phyloP scores from a whole-genome alignment of 2,797 vertebrate species.

The Parotocinclus haroldoi region DNA sequence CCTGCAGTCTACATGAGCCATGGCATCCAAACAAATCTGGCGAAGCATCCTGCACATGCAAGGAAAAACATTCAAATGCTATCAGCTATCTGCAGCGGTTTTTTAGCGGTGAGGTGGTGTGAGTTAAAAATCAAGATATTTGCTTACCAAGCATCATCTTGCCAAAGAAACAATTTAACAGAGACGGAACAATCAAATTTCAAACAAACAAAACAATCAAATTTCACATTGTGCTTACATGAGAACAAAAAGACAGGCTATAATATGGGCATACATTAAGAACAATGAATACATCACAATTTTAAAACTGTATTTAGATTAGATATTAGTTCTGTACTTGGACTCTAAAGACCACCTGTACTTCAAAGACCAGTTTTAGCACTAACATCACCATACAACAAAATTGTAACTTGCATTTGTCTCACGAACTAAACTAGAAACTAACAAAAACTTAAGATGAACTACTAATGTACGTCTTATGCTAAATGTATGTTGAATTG shows the following conservation, averaged over 20 bases:
- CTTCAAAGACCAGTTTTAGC: constrained; percentile 18
- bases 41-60: constrained; percentile 2
- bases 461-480: no score
- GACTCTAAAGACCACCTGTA: not conserved
- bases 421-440: no score
- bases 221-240: constrained; percentile 12
- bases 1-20: not conserved
- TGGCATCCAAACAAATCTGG: not conserved
- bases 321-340: not conserved
- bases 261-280: not conserved
- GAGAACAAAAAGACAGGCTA: not conserved
- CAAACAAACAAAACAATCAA: constrained; percentile 9
- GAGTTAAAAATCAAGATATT: constrained; percentile 24
- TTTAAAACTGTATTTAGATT: not conserved
- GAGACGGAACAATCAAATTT: constrained; percentile 15
- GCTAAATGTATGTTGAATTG: no score
- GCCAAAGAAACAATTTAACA: constrained; percentile 5
- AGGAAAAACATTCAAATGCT: constrained; percentile 2
- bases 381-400: no score
- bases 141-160: constrained; percentile 14
- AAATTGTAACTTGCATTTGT: no score
- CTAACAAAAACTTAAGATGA: no score
- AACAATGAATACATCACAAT: not conserved
- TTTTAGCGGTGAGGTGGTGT: constrained; percentile 11
- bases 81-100: constrained; percentile 8